phyloP scores from a whole-genome alignment of 2,888 invertebrate genomes.

The Dysmachus trigonus region DNA sequence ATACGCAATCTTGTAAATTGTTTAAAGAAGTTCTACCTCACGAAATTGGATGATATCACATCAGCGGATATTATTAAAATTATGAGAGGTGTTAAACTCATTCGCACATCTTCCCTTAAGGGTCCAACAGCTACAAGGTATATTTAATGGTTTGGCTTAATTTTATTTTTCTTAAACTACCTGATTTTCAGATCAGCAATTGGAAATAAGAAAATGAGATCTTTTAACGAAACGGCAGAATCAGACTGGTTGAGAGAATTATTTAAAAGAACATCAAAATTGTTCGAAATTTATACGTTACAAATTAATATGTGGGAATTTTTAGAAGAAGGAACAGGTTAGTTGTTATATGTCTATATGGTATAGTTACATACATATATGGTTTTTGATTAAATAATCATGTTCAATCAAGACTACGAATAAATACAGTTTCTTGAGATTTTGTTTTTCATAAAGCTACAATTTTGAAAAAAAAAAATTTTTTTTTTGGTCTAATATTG shows the following conservation, averaged over 20 bases:
- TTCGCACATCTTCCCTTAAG: slow-evolving; percentile 43
- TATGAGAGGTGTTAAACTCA: slow-evolving; percentile 71
- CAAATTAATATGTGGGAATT: slow-evolving; percentile 69
- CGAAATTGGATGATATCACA: slow-evolving; percentile 70
- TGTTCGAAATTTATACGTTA: slow-evolving; percentile 73
- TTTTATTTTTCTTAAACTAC: not conserved
- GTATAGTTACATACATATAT: no score
- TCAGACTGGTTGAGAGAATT: not conserved
- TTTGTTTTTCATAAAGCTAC: not conserved
- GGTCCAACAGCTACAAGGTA: not conserved
- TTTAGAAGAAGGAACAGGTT: not conserved
- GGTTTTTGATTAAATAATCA: not conserved
- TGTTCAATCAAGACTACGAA: not conserved
- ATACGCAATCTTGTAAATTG: slow-evolving; percentile 50
- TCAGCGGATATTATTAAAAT: slow-evolving; percentile 71
- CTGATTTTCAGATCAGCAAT: not conserved
- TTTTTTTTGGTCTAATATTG: no score
- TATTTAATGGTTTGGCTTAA: not conserved
- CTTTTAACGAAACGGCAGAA: not conserved
- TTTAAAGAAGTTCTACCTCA: slow-evolving; percentile 55
- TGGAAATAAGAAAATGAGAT: not conserved
- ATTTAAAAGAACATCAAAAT: slow-evolving; percentile 48
- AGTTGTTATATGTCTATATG: not conserved
- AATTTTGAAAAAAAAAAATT: no score
- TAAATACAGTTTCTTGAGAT: not conserved